These are phyloP conservation scores for Athalia circularis DNA, from an alignment of 2,888 invertebrate genomes.

Conservation along the genomic window DNA sequence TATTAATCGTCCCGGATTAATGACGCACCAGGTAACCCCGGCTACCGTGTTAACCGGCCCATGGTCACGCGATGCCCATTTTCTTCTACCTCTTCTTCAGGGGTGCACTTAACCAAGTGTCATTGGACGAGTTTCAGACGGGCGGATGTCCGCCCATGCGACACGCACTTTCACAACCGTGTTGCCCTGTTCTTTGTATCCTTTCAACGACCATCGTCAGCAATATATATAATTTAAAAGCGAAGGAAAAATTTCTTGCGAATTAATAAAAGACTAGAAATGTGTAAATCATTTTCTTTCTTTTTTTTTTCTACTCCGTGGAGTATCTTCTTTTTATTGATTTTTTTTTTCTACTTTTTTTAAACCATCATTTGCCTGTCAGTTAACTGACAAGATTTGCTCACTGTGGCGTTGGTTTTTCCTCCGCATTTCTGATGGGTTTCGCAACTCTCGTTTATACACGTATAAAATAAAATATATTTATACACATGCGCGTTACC, in stretches of 20 bases:
- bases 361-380: slow-evolving; percentile 22
- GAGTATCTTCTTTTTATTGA: background rate
- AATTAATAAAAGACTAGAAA: too few species aligned
- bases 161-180: too few species aligned
- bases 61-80: slow-evolving; percentile 64
- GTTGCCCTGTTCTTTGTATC: too few species aligned
- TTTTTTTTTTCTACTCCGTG: too few species aligned
- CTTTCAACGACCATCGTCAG: too few species aligned
- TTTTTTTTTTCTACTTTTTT: background rate
- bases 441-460: background rate
- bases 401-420: background rate
- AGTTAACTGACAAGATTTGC: slow-evolving; percentile 10
- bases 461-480: too few species aligned
- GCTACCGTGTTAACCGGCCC: slow-evolving; percentile 52
- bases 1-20: slow-evolving; percentile 64
- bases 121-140: too few species aligned
- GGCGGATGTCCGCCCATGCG: background rate
- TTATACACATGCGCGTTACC: background rate
- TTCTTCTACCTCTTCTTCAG: slow-evolving; percentile 46
- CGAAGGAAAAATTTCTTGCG: too few species aligned
- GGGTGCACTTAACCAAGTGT: background rate
- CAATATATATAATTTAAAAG: too few species aligned
- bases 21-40: slow-evolving; percentile 52
- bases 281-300: too few species aligned
- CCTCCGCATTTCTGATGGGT: background rate